These are phyloP conservation scores for Progne subis DNA, from an alignment of 2,113 vertebrate genomes.

Conservation along the genomic window DNA sequence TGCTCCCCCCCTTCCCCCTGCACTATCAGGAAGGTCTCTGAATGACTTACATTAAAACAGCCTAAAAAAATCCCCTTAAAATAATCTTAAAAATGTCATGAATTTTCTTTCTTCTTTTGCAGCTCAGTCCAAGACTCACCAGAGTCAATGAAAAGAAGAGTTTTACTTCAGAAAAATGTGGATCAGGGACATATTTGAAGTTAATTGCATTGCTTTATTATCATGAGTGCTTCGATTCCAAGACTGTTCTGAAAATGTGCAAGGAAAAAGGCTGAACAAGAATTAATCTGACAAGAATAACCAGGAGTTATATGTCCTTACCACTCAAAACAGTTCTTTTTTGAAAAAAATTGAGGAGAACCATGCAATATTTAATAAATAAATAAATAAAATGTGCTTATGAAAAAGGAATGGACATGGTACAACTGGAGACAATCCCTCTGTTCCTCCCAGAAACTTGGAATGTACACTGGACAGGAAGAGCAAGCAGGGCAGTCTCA, in stretches of 20 bases:
- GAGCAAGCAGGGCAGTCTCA: background rate
- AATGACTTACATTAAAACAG: background rate
- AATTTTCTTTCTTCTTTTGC: background rate
- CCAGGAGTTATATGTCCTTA: background rate
- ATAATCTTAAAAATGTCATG: background rate
- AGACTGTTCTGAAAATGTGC: background rate
- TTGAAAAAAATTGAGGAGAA: constrained; percentile 46
- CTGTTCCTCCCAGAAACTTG: background rate
- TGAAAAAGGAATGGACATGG: background rate
- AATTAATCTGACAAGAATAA: background rate
- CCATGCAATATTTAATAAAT: background rate
- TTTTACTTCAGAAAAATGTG: background rate
- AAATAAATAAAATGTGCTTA: background rate
- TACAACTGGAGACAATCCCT: constrained; percentile 14
- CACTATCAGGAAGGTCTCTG: background rate
- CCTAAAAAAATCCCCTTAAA: background rate
- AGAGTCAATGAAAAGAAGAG: background rate
- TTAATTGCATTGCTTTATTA: background rate
- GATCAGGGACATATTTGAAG: background rate
- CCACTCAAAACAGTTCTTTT: constrained; percentile 5
- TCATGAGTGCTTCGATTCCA: background rate
- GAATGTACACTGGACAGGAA: background rate
- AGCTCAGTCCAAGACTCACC: background rate
- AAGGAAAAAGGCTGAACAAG: background rate
- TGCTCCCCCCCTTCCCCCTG: rapidly evolving